phyloP scores from a whole-genome alignment of 2,797 vertebrate genomes.

The Varecia variegata region DNA sequence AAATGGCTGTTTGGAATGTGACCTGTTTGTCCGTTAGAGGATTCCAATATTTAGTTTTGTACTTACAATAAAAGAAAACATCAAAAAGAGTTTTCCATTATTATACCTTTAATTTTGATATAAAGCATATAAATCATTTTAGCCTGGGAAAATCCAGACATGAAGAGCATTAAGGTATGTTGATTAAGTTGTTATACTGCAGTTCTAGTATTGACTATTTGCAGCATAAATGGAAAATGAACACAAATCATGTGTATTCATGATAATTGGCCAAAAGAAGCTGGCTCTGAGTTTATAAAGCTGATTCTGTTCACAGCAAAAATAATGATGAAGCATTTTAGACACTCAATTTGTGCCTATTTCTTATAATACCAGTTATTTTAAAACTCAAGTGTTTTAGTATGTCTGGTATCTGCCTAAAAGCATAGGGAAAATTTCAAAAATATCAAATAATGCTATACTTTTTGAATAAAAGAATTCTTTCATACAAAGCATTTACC shows the following conservation, averaged over 20 bases:
- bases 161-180: background rate
- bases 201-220: slow-evolving; percentile 52
- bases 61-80: slow-evolving; percentile 25
- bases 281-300: slow-evolving; percentile 54
- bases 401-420: slow-evolving; percentile 59
- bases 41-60: slow-evolving; percentile 31
- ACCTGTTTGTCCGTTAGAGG: slow-evolving; percentile 38
- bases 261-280: slow-evolving; percentile 51
- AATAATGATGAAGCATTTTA: slow-evolving; percentile 63
- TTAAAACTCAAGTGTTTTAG: slow-evolving; percentile 60
- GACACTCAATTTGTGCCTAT: slow-evolving; percentile 33
- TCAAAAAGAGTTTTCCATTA: background rate
- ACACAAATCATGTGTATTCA: slow-evolving; percentile 51
- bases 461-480: slow-evolving; percentile 57
- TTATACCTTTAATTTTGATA: slow-evolving; percentile 40
- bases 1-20: slow-evolving; percentile 21
- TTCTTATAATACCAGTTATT: slow-evolving; percentile 63
- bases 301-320: slow-evolving; percentile 28
- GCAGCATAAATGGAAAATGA: slow-evolving; percentile 49
- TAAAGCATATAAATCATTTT: slow-evolving; percentile 26
- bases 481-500: slow-evolving; percentile 40
- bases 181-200: slow-evolving; percentile 35
- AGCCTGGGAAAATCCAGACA: background rate
- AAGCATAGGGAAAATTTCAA: slow-evolving; percentile 50
- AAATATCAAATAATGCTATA: slow-evolving; percentile 60